phyloP scores from a whole-genome alignment of 1,140 invertebrate species.

The Heliconius hewitsoni region DNA sequence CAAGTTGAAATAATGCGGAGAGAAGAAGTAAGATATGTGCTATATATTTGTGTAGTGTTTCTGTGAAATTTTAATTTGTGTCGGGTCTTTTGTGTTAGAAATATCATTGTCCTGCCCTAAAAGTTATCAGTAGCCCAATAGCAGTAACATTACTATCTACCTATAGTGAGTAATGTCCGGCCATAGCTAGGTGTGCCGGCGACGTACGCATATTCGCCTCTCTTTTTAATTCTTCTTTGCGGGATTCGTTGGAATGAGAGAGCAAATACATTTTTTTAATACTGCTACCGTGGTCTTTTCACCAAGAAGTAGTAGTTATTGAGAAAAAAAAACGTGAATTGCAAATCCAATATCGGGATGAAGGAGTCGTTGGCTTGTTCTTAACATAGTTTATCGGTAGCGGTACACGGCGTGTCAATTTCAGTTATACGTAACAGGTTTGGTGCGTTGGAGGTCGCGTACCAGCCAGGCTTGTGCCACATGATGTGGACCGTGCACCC shows the following conservation, averaged over 20 bases:
- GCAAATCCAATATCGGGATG: slow-evolving; percentile 40
- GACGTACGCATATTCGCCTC: slow-evolving; percentile 78
- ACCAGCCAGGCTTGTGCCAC: slow-evolving; percentile 71
- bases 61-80: slow-evolving; percentile 56
- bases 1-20: slow-evolving; percentile 94
- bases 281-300: slow-evolving; percentile 54
- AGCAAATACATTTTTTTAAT: slow-evolving; percentile 63
- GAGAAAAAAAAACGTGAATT: slow-evolving; percentile 49
- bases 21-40: slow-evolving; percentile 93
- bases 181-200: slow-evolving; percentile 80
- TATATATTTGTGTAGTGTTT: slow-evolving; percentile 65
- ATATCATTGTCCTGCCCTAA: slow-evolving; percentile 46
- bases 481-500: slow-evolving; percentile 65
- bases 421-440: slow-evolving; percentile 77
- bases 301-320: slow-evolving; percentile 52
- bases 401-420: slow-evolving; percentile 54
- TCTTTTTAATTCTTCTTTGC: slow-evolving; percentile 63
- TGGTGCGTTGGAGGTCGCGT: slow-evolving; percentile 74
- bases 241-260: slow-evolving; percentile 59
- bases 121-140: slow-evolving; percentile 68
- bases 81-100: slow-evolving; percentile 53
- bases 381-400: slow-evolving; percentile 53
- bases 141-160: slow-evolving; percentile 66
- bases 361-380: slow-evolving; percentile 43
- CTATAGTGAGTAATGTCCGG: slow-evolving; percentile 81